Base-by-base conservation (phyloP, 2,797 vertebrate genomes). In the Triplophysa bombifrons region DNA sequence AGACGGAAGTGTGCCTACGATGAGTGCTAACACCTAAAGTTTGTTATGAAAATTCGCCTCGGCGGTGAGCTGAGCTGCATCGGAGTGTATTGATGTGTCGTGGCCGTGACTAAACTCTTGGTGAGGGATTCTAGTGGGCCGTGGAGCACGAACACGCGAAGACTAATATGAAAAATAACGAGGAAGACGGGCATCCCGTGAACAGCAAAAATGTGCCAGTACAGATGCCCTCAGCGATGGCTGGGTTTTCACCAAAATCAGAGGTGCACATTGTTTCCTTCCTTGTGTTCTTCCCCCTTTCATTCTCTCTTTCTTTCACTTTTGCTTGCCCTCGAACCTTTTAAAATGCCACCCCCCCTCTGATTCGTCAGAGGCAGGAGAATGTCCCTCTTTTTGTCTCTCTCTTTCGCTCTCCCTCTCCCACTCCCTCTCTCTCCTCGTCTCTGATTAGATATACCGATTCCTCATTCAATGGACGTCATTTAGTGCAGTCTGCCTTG, bases 381-480 rank as follows among this genome's bases (percentile, higher is more conserved):
- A 95, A 94, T 96, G 95, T 96, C 94, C 94, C 93, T 92, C 91
- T 93, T 93, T 94, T 92, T 93, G 87, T 93, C 90, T 95, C 90
- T 86, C 91, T 89, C 93, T 95, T 92, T 90, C 88, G 91, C 89
- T 91, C 92, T 90, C 92, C 90, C 92, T 95, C 94, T 93, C 92
- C 90, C 91, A 91, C 92, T 92, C 89, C 90, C 90, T 93, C 89
- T 90, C 90, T 93, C 95, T 92, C 94, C 87, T 88, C 95, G 92
- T 94, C 95, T 93, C 96, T 96, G 96, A 97, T 98, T 96, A 97
- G 96, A 98, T 97, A 96, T 96, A 96, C 96, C 93, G 96, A 97
- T 96, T 94, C 96, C 94, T 94, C 96, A 93, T 97, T 98, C 97
- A 96, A 97, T 97, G 96, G 97, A 98, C 96, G 96, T 98, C 96